Evolutionary conservation across 2,113 vertebrate species (phyloP), one percentile per base, ranked within the genome.

Genomic region (Xyrauchen texanus): DNA sequence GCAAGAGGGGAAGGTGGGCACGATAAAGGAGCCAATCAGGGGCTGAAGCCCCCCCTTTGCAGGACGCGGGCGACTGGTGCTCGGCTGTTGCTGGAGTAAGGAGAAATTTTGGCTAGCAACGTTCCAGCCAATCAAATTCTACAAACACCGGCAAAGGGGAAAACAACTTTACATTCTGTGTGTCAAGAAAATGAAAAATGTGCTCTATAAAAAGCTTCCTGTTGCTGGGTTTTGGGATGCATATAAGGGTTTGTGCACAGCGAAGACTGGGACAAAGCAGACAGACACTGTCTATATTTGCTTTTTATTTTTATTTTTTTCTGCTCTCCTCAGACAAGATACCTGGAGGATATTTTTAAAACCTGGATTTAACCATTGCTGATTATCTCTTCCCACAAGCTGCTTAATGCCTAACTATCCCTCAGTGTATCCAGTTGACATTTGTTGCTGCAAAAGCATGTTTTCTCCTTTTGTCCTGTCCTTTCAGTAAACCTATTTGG

Each of bases 141-240:
- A 85, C 80, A 89, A 87, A 90, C 81, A 84, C 65, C 72, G 73
- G 81, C 71, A 47, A 65, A 82, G 81, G 89, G 87, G 89, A 91
- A 92, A 92, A 93, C 91, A 93, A 92, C 88, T 91, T 90, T 85
- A 86, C 89, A 86, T 88, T 87, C 84, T 87, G 89, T 73, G 72
- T 81, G 83, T 84, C 83, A 81, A 79, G 76, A 74, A 84, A 84
- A 84, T 81, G 79, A 84, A 79, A 81, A 84, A 84, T 84, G 83
- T 81, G 60, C 66, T 78, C 83, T 84, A 84, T 34, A 81, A 81
- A 84, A 84, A 84, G 80, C 66, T 8, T 47, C 44, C 71, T 45
- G 76, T 81, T 84, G 79, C 79, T 80, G 76, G 80, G 83, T 81
- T 84, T 81, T 69, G 63, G 76, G 70, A 60, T 81, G 57, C 75